Percentiles rank a stretch among this genome's conserved stretches.
Evolutionary conservation across 2,888 invertebrate genomes (phyloP).

Genomic region (Pristionchus entomophagus): DNA sequence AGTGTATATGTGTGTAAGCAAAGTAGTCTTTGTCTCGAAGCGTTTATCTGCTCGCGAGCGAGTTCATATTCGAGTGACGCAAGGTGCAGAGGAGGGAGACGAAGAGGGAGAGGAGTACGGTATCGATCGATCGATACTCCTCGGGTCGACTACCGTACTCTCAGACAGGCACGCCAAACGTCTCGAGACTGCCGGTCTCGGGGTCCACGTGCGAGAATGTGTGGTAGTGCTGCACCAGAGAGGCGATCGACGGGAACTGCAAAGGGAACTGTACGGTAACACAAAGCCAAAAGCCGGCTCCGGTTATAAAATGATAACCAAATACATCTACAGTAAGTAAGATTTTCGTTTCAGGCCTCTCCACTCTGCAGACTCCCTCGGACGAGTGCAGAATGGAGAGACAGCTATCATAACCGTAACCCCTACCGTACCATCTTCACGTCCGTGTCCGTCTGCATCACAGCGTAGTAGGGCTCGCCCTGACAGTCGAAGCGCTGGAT

Average conservation of each 20-base stretch:
- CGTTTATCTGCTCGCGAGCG: constrained; percentile 11
- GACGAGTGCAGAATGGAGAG: neutral
- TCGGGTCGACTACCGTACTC: constrained; percentile 5
- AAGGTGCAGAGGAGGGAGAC: neutral
- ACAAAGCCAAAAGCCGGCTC: neutral
- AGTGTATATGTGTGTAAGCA: too few species aligned
- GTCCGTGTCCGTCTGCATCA: constrained; percentile 28
- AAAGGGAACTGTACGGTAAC: neutral
- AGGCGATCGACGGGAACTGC: constrained; percentile 27
- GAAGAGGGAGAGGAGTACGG: neutral
- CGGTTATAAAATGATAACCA: neutral
- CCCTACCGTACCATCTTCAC: constrained; percentile 19
- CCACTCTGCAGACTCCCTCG: too few species aligned
- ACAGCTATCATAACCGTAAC: neutral
- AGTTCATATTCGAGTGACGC: neutral
- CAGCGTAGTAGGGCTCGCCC: constrained; percentile 19
- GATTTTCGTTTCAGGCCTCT: too few species aligned
- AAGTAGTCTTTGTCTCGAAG: neutral
- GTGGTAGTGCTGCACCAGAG: constrained; percentile 33
- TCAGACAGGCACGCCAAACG: constrained; percentile 13
- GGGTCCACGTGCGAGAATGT: constrained; percentile 36
- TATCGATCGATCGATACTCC: constrained; percentile 14
- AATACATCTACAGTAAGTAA: neutral
- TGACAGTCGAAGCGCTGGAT: constrained; percentile 18
- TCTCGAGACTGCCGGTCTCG: constrained; percentile 7